Evolutionary conservation across 30 jellyfish, hydroid and myxozoan species (phyloP).

Genomic region (Pelagia noctiluca): DNA sequence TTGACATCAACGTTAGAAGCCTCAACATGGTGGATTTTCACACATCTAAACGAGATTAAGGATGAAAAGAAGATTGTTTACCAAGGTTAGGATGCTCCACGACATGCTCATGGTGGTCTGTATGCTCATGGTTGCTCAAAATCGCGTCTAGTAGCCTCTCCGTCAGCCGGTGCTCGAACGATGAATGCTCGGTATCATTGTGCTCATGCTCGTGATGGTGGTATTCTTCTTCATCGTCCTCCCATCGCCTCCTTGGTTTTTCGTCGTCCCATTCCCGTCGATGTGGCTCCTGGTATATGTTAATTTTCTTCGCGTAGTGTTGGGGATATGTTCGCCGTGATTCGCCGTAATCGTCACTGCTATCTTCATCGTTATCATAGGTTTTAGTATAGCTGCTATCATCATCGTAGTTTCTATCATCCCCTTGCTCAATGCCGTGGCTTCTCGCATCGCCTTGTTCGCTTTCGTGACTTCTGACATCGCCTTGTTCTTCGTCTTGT

Average conservation of each 20-base stretch:
- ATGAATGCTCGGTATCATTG: slow-evolving; percentile 64
- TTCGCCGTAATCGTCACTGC: not conserved
- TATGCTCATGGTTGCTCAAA: slow-evolving; percentile 56
- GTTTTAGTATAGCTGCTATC: no score
- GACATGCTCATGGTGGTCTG: slow-evolving; percentile 30
- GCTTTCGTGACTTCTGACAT: no score
- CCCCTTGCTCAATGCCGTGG: slow-evolving; percentile 8
- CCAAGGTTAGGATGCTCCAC: slow-evolving; percentile 80
- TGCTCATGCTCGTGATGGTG: slow-evolving; percentile 48
- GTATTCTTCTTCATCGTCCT: slow-evolving; percentile 72
- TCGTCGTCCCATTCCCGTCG: slow-evolving; percentile 53
- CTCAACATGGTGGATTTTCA: no score
- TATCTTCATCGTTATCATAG: slow-evolving; percentile 12
- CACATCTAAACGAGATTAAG: not conserved
- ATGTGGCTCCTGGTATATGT: slow-evolving; percentile 25
- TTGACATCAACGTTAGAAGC: not conserved
- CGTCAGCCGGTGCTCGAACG: slow-evolving; percentile 86
- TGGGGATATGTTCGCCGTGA: not conserved
- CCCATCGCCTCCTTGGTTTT: slow-evolving; percentile 42
- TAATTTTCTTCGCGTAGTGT: not conserved
- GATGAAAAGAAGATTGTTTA: not conserved
- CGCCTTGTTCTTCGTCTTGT: no score
- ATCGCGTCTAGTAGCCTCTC: slow-evolving; percentile 91
- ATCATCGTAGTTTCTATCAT: slow-evolving; percentile 26
- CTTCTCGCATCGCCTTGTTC: no score